These are phyloP conservation scores for Eristalinus aeneus DNA, from an alignment of 2,888 invertebrate species.

Conservation along the genomic window DNA sequence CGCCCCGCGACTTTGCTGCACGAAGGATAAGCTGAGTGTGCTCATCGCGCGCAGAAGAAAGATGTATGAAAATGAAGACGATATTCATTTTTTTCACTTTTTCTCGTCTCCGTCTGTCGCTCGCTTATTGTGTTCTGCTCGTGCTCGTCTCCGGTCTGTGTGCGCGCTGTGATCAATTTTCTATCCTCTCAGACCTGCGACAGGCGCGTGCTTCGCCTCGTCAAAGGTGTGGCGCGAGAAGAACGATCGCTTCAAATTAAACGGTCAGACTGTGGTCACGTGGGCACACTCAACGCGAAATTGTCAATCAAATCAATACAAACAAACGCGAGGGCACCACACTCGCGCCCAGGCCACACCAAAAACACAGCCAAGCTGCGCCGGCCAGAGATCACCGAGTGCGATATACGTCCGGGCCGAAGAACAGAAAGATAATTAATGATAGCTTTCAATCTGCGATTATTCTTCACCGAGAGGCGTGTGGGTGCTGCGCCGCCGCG, in stretches of 20 bases:
- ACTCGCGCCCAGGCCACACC: neutral
- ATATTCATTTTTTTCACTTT: constrained; percentile 4
- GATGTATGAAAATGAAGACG: constrained; percentile 14
- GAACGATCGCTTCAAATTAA: constrained; percentile 68
- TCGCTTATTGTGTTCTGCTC: constrained; percentile 15
- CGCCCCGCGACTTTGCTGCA: constrained; percentile 54
- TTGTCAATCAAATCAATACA: constrained; percentile 71
- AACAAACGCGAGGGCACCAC: neutral
- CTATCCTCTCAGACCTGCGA: constrained; percentile 61
- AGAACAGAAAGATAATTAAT: constrained; percentile 67
- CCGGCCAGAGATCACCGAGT: neutral
- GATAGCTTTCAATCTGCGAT: constrained; percentile 70
- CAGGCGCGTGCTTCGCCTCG: constrained; percentile 64
- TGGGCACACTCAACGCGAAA: constrained; percentile 69
- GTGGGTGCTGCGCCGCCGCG: constrained; percentile 53
- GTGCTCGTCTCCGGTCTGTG: constrained; percentile 20
- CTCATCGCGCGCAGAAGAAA: constrained; percentile 58
- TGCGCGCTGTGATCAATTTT: constrained; percentile 61
- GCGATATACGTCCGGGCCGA: constrained; percentile 25
- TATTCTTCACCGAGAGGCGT: constrained; percentile 50
- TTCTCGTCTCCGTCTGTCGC: constrained; percentile 27
- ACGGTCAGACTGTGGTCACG: constrained; percentile 70
- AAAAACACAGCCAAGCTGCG: neutral
- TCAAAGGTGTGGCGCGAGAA: constrained; percentile 65
- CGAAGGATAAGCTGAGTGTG: constrained; percentile 66